Evolutionary conservation across 2,888 invertebrate genomes (phyloP).

Genomic region (Myopa testacea): DNA sequence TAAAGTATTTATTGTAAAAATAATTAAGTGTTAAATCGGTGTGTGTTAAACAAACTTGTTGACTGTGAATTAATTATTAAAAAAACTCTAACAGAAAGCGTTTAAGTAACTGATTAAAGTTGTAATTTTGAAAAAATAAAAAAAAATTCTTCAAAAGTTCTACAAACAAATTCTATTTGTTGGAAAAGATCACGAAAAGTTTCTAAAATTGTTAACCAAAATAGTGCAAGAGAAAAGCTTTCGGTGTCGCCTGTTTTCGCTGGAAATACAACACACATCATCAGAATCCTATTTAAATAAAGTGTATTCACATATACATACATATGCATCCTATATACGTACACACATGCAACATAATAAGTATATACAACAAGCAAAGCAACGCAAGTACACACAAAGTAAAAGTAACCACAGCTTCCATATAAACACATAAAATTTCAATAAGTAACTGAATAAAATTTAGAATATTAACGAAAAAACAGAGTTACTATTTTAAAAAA

Average conservation of each 20-base stretch:
- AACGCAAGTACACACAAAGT: constrained; percentile 4
- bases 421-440: constrained; percentile 40
- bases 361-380: constrained; percentile 12
- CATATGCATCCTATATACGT: neutral
- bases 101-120: too few species aligned
- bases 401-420: constrained; percentile 36
- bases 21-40: too few species aligned
- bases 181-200: neutral
- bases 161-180: neutral
- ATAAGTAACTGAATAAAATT: constrained; percentile 35
- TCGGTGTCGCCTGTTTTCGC: too few species aligned
- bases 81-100: neutral
- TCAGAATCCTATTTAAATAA: too few species aligned
- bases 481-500: constrained; percentile 48
- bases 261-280: too few species aligned
- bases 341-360: neutral
- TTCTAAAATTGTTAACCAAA: neutral
- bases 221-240: neutral
- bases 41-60: too few species aligned
- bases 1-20: too few species aligned
- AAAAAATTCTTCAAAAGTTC: neutral
- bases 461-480: constrained; percentile 8
- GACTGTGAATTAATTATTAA: too few species aligned
- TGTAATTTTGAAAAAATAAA: neutral
- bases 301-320: neutral